Evolutionary conservation across 2,888 invertebrate genomes (phyloP), one percentile per base, ranked within the genome.

Genomic region (Microplitis manilae): DNA sequence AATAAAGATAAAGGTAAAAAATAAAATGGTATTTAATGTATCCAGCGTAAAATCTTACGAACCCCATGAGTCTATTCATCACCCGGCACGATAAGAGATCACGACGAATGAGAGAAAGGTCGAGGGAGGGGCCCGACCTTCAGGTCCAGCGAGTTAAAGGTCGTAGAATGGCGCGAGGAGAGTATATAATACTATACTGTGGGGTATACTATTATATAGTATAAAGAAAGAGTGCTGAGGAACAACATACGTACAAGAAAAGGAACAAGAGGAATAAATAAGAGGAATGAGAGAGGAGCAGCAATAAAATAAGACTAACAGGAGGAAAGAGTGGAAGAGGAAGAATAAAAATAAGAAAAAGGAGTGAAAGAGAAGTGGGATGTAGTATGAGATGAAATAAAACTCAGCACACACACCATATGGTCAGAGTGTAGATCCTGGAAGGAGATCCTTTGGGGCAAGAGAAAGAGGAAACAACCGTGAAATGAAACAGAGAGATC

Each of bases 111-210:
- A 64, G 41, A 73, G n/a, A 67, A 67, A 75, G 67, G 60, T 76
- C 71, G 72, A 50, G 68, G 59, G 69, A 73, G 65, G 50, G 73
- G 72, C 76, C 20, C 75, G 79, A 77, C 80, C 80, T 80, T 79
- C 77, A 79, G 79, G 79, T 76, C 71, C 79, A 61, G 68, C 62
- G 62, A 72, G 62, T 72, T 72, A 72, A 72, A 72, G 72, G 72
- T 62, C 72, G 72, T 65, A 13, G 64, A 68, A 68, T 74, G 40
- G 60, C 39, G 60, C 59, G 68, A 67, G 60, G 15, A 61, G 15
- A 74, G 40, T 13, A 13, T 50, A 50, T 50, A 50, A 50, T 50
- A 50, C 50, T 50, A 50, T 13, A 50, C 50, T 50, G 4, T 9
- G 38, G 59, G 20, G 39, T 5, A 62, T 61, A 61, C 38, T 15